These are phyloP conservation scores for Ernsta delagoae DNA, from an alignment of 2,888 invertebrate genomes.

Conservation along the genomic window DNA sequence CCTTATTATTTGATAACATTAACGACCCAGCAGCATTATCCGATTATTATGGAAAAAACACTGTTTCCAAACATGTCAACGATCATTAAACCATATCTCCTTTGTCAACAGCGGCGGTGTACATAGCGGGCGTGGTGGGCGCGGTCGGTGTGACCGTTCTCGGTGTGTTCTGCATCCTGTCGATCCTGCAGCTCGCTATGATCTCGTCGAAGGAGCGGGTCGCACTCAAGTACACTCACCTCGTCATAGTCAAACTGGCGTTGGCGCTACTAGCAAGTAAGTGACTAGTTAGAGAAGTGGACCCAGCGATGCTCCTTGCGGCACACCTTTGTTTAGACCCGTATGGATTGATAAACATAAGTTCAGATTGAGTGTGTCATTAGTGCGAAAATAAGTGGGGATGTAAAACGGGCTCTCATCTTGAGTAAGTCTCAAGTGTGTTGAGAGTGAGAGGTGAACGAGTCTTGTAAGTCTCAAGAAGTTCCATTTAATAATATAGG, in stretches of 20 bases:
- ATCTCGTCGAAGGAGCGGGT: slow-evolving; percentile 93
- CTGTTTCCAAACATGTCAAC: not conserved
- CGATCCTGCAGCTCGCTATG: slow-evolving; percentile 94
- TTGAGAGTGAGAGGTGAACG: too few species aligned
- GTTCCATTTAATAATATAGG: too few species aligned
- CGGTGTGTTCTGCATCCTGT: slow-evolving; percentile 91
- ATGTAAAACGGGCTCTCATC: too few species aligned
- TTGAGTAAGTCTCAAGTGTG: too few species aligned
- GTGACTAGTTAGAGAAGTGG: slow-evolving; percentile 53
- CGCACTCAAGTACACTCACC: slow-evolving; percentile 90
- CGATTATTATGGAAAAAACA: too few species aligned
- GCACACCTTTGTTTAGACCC: too few species aligned
- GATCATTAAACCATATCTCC: not conserved
- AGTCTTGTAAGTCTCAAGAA: too few species aligned
- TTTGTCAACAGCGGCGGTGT: slow-evolving; percentile 88
- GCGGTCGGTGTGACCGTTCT: slow-evolving; percentile 88
- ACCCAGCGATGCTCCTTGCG: not conserved
- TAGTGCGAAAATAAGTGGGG: too few species aligned
- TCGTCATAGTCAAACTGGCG: slow-evolving; percentile 91
- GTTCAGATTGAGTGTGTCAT: too few species aligned
- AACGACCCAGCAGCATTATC: too few species aligned
- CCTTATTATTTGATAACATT: too few species aligned
- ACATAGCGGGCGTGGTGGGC: slow-evolving; percentile 92
- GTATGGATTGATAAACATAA: too few species aligned
- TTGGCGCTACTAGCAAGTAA: slow-evolving; percentile 91